A percentile compares a stretch with the other conserved stretches of the same genome.
phyloP scores from a whole-genome alignment of 2,113 vertebrate species.

The Stictonetta naevosa region DNA sequence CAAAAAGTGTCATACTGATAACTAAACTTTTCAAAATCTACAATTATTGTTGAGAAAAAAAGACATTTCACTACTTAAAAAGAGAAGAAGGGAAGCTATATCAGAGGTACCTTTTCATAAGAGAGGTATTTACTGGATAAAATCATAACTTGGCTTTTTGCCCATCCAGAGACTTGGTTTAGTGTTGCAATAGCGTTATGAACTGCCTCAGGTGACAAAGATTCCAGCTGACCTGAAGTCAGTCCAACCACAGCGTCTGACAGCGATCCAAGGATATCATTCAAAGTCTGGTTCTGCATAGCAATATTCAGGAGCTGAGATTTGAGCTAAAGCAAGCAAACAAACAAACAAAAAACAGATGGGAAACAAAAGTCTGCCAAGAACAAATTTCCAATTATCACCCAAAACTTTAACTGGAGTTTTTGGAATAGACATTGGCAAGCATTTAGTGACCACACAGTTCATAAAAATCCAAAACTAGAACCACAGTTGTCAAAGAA shows the following conservation, averaged over 20 bases:
- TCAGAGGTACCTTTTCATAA: constrained; percentile 77
- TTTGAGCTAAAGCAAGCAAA: constrained; percentile 76
- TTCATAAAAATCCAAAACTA: constrained; percentile 8
- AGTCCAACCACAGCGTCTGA: constrained; percentile 81
- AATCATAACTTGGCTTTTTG: constrained; percentile 79
- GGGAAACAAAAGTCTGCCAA: neutral
- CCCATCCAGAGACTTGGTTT: constrained; percentile 82
- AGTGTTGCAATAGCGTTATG: constrained; percentile 77
- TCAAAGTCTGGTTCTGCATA: constrained; percentile 80
- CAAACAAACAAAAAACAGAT: neutral
- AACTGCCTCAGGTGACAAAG: constrained; percentile 79
- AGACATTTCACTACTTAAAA: neutral
- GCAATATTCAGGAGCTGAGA: constrained; percentile 78
- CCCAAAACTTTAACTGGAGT: neutral
- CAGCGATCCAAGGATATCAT: constrained; percentile 80
- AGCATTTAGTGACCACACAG: neutral
- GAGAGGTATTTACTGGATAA: constrained; percentile 81
- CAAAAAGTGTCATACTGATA: neutral
- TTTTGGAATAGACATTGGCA: neutral
- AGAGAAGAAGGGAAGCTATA: neutral
- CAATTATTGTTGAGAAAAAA: neutral
- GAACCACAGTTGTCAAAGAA: neutral
- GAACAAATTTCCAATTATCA: neutral
- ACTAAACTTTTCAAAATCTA: neutral
- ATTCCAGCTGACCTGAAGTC: constrained; percentile 77